These are phyloP conservation scores for Drosophila nasuta DNA, from an alignment of 1,140 invertebrate genomes.

Conservation along the genomic window DNA sequence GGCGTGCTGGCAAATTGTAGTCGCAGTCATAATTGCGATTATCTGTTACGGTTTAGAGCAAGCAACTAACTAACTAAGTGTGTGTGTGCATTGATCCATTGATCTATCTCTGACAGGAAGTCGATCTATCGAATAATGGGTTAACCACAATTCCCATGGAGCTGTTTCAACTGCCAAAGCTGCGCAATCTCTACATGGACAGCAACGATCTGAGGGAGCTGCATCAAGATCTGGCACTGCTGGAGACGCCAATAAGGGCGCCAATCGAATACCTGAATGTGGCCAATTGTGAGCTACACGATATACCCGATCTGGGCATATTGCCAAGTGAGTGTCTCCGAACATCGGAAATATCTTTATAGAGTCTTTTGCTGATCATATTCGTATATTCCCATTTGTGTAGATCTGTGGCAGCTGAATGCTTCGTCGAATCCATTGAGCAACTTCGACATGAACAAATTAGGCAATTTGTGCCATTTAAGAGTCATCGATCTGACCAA, in stretches of 20 bases:
- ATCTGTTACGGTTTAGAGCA: slow-evolving; percentile 8
- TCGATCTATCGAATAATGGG: slow-evolving; percentile 87
- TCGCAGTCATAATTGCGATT: slow-evolving; percentile 17
- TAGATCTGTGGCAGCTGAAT: slow-evolving; percentile 81
- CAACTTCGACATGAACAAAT: slow-evolving; percentile 57
- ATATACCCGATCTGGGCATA: slow-evolving; percentile 86
- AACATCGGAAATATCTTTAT: neutral
- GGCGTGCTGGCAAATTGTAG: slow-evolving; percentile 50
- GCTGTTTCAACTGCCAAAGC: slow-evolving; percentile 86
- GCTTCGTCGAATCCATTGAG: slow-evolving; percentile 74
- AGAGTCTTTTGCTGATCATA: neutral
- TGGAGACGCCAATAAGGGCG: slow-evolving; percentile 86
- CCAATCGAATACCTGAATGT: slow-evolving; percentile 86
- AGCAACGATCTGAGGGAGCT: slow-evolving; percentile 86
- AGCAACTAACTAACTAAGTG: slow-evolving; percentile 18
- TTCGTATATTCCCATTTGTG: neutral
- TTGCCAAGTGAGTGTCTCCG: slow-evolving; percentile 80
- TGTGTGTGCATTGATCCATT: neutral
- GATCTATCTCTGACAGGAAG: slow-evolving; percentile 72
- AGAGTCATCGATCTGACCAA: slow-evolving; percentile 75
- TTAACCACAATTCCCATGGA: slow-evolving; percentile 86
- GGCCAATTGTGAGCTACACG: slow-evolving; percentile 86
- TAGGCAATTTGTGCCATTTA: slow-evolving; percentile 78
- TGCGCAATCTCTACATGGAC: slow-evolving; percentile 87
- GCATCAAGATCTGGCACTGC: slow-evolving; percentile 70